Percentiles rank a stretch among this genome's conserved stretches.
phyloP scores from a whole-genome alignment of 1,140 invertebrate genomes.

The Olivierus martensii region DNA sequence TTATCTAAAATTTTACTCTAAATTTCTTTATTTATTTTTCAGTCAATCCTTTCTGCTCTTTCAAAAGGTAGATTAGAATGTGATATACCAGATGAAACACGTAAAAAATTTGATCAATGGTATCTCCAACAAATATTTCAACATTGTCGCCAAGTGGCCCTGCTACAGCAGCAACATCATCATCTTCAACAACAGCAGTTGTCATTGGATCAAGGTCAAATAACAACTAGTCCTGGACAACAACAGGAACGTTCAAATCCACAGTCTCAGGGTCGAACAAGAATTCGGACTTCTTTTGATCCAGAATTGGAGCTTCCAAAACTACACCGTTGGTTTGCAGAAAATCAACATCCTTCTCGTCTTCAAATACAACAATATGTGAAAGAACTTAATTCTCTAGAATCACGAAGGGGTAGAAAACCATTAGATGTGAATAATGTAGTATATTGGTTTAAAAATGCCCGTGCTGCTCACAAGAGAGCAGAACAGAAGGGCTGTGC shows the following conservation, averaged over 20 bases:
- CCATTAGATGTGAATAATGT: constrained; percentile 94
- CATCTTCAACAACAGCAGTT: constrained; percentile 39
- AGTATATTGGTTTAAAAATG: constrained; percentile 98
- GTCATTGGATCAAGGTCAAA: too few species aligned
- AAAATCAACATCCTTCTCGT: constrained; percentile 75
- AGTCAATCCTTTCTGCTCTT: constrained; percentile 14
- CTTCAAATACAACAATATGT: constrained; percentile 85
- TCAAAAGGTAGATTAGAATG: constrained; percentile 17
- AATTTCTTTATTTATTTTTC: neutral
- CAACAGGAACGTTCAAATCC: neutral
- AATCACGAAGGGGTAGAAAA: constrained; percentile 78
- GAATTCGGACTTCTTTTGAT: constrained; percentile 61
- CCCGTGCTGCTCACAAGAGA: constrained; percentile 82
- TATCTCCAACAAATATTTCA: constrained; percentile 30
- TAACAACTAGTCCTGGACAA: too few species aligned
- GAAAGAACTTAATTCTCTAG: constrained; percentile 76
- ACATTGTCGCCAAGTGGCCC: constrained; percentile 19
- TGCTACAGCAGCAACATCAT: constrained; percentile 33
- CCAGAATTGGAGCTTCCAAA: constrained; percentile 89
- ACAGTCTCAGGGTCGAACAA: constrained; percentile 9
- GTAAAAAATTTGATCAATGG: constrained; percentile 32
- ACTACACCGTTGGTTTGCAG: constrained; percentile 82
- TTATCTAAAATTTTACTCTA: too few species aligned
- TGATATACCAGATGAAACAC: constrained; percentile 27
- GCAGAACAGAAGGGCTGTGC: constrained; percentile 24